phyloP scores from a whole-genome alignment of 2,113 vertebrate genomes.

The Cynoglossus semilaevis region DNA sequence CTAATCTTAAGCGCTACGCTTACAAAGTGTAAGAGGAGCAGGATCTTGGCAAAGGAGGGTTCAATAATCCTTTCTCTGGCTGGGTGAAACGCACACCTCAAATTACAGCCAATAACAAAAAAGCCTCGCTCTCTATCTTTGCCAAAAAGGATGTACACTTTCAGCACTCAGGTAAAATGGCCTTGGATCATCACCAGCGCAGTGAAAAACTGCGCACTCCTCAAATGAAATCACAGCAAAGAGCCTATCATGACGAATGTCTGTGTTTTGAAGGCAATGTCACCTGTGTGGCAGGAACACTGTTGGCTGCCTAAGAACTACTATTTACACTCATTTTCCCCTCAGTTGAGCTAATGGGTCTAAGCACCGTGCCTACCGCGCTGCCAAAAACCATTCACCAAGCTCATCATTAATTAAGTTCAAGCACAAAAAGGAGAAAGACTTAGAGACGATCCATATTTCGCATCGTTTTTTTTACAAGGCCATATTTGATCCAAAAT shows the following conservation, averaged over 20 bases:
- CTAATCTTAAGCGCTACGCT: slow-evolving; percentile 36
- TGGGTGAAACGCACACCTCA: slow-evolving; percentile 53
- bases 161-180: slow-evolving; percentile 51
- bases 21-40: too few species aligned
- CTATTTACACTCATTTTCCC: slow-evolving; percentile 52
- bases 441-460: slow-evolving; percentile 17
- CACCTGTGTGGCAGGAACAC: slow-evolving; percentile 13
- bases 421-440: slow-evolving; percentile 14
- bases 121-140: slow-evolving; percentile 29
- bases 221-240: slow-evolving; percentile 38
- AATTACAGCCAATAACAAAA: slow-evolving; percentile 50
- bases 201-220: slow-evolving; percentile 29
- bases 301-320: slow-evolving; percentile 39
- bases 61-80: slow-evolving; percentile 50
- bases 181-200: slow-evolving; percentile 30
- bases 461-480: neutral
- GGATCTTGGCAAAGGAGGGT: slow-evolving; percentile 49
- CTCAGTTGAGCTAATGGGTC: slow-evolving; percentile 56
- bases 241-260: slow-evolving; percentile 49
- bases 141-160: slow-evolving; percentile 52
- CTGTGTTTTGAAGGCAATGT: slow-evolving; percentile 37
- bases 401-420: slow-evolving; percentile 48
- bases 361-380: slow-evolving; percentile 38
- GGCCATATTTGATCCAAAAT: neutral
- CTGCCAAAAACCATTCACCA: slow-evolving; percentile 24